These are phyloP conservation scores for Ophioninae sp. DNA, from an alignment of 2,888 invertebrate genomes.

Conservation along the genomic window DNA sequence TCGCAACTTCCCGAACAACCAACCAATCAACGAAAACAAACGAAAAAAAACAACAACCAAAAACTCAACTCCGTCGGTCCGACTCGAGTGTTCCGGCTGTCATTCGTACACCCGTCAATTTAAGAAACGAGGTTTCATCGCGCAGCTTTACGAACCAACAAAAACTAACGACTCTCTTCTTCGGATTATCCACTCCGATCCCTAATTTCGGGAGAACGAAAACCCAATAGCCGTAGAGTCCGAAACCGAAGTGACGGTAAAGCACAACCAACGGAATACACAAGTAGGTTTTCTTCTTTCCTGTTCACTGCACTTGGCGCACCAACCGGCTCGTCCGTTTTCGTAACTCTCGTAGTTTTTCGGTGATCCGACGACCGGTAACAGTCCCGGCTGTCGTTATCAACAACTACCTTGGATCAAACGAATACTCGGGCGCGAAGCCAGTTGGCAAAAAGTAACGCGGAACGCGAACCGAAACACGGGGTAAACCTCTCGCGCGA, in stretches of 20 bases:
- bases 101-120: slow-evolving; percentile 35
- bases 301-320: slow-evolving; percentile 15
- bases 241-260: no score
- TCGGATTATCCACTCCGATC: no score
- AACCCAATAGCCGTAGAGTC: no score
- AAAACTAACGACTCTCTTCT: no score
- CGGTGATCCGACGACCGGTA: background rate
- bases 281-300: no score
- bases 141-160: no score
- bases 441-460: slow-evolving; percentile 52
- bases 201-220: no score
- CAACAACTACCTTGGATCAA: slow-evolving; percentile 38
- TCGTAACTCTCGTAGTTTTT: background rate
- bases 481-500: slow-evolving; percentile 65
- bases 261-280: no score
- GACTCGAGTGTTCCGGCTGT: slow-evolving; percentile 44
- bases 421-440: slow-evolving; percentile 33
- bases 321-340: slow-evolving; percentile 13
- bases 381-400: slow-evolving; percentile 12
- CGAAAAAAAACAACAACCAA: slow-evolving; percentile 5
- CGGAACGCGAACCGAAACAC: slow-evolving; percentile 63
- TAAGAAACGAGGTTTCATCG: slow-evolving; percentile 61
- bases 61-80: slow-evolving; percentile 59
- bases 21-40: no score
- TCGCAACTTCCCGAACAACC: no score